A percentile compares a stretch with the other conserved stretches of the same genome.
Evolutionary conservation across 2,113 vertebrate species (phyloP).

Genomic region (Pandion haliaetus): DNA sequence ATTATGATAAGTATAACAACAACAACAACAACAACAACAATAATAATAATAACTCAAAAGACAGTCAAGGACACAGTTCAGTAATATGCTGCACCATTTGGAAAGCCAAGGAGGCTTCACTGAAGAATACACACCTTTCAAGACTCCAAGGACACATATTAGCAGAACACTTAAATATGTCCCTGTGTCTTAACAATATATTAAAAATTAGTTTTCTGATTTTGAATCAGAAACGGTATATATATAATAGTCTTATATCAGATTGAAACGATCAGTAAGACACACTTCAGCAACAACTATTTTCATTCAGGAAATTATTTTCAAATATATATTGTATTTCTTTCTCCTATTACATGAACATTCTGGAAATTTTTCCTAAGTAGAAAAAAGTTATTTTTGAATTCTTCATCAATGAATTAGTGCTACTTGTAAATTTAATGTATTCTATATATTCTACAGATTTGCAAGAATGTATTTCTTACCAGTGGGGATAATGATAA

Average conservation of each 20-base stretch:
- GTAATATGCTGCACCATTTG: background rate
- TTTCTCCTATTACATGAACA: background rate
- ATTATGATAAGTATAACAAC: background rate
- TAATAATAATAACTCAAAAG: background rate
- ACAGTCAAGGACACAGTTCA: background rate
- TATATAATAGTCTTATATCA: background rate
- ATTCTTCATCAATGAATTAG: slow-evolving; percentile 59
- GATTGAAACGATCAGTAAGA: background rate
- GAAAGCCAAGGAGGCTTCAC: background rate
- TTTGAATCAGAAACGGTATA: background rate
- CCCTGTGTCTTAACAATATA: background rate
- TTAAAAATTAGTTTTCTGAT: background rate
- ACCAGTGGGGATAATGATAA: slow-evolving; percentile 62
- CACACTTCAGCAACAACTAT: background rate
- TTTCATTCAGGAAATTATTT: background rate
- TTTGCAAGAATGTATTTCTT: slow-evolving; percentile 62
- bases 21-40: background rate
- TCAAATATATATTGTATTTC: background rate
- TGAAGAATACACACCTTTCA: background rate
- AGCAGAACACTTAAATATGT: background rate
- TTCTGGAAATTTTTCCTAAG: background rate
- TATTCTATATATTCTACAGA: slow-evolving; percentile 55
- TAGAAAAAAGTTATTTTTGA: background rate
- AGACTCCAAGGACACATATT: background rate
- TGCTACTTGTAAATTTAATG: slow-evolving; percentile 49